Evolutionary conservation across 2,797 vertebrate genomes (phyloP).

Genomic region (Pampus argenteus): DNA sequence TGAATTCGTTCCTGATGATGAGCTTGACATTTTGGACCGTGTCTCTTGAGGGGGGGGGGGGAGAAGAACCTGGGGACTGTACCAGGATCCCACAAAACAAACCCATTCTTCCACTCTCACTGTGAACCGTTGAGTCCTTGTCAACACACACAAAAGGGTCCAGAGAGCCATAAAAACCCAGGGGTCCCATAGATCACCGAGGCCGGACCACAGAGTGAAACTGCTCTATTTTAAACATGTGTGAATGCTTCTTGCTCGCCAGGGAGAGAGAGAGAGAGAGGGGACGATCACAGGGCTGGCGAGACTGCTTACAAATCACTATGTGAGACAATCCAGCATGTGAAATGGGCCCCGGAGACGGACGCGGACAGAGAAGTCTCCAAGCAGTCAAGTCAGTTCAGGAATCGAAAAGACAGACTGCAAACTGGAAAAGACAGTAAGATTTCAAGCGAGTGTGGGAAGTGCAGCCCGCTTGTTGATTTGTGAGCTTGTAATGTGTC

Average conservation of each 20-base stretch:
- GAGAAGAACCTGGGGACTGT: conserved; percentile 49
- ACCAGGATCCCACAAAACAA: conserved; percentile 62
- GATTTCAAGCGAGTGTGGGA: neutral
- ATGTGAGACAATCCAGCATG: conserved; percentile 38
- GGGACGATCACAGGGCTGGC: conserved; percentile 57
- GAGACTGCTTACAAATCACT: conserved; percentile 61
- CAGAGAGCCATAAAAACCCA: conserved; percentile 72
- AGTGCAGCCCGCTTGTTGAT: neutral
- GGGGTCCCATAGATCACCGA: conserved; percentile 65
- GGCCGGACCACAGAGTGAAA: conserved; percentile 57
- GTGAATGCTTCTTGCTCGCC: conserved; percentile 71
- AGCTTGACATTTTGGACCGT: conserved; percentile 71
- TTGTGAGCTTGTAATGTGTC: neutral
- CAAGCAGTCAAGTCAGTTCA: conserved; percentile 6
- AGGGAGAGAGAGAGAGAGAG: conserved; percentile 70
- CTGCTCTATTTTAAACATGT: conserved; percentile 74
- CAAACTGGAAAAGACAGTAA: neutral
- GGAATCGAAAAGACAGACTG: conserved; percentile 10
- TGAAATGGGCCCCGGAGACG: conserved; percentile 52
- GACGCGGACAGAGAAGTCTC: conserved; percentile 24
- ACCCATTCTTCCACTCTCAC: conserved; percentile 57
- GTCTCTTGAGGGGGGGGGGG: conserved; percentile 45
- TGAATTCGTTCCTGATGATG: conserved; percentile 56
- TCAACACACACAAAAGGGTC: conserved; percentile 73
- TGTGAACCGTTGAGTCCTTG: conserved; percentile 64